Conservation (phyloP, 2,888 invertebrate species). For the Heliconius erato region DNA sequence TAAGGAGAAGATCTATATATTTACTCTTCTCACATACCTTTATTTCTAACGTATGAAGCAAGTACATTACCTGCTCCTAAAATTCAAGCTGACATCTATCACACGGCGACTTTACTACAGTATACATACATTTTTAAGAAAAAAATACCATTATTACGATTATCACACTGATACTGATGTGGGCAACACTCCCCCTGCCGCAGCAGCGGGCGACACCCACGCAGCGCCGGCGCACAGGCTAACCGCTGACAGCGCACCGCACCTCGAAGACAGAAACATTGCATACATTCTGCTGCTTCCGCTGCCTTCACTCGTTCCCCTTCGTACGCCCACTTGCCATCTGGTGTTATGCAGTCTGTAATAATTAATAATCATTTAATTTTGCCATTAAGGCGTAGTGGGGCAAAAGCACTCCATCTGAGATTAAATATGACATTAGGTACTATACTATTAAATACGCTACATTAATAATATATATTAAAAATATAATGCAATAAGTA, state of each 20-base stretch:
- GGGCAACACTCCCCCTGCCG: slow-evolving; percentile 93
- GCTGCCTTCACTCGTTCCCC: slow-evolving; percentile 88
- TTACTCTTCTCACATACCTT: not conserved
- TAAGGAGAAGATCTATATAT: not conserved
- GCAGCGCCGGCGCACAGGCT: slow-evolving; percentile 90
- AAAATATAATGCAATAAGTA: too few species aligned
- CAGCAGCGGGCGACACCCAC: slow-evolving; percentile 91
- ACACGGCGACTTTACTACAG: too few species aligned
- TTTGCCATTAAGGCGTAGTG: too few species aligned
- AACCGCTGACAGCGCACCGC: slow-evolving; percentile 90
- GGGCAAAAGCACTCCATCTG: too few species aligned
- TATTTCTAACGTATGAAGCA: not conserved
- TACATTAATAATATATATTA: too few species aligned
- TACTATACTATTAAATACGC: too few species aligned
- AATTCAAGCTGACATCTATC: not conserved
- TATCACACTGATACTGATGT: slow-evolving; percentile 92
- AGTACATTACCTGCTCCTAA: not conserved
- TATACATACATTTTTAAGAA: not conserved
- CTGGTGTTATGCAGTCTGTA: slow-evolving; percentile 87
- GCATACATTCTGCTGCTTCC: slow-evolving; percentile 88
- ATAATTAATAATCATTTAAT: slow-evolving; percentile 38
- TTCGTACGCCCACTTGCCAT: slow-evolving; percentile 87
- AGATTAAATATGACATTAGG: not conserved
- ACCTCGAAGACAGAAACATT: slow-evolving; percentile 93
- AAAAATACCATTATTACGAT: slow-evolving; percentile 51